Conservation (phyloP, 2,888 invertebrate species). For the Rhagonycha lutea region DNA sequence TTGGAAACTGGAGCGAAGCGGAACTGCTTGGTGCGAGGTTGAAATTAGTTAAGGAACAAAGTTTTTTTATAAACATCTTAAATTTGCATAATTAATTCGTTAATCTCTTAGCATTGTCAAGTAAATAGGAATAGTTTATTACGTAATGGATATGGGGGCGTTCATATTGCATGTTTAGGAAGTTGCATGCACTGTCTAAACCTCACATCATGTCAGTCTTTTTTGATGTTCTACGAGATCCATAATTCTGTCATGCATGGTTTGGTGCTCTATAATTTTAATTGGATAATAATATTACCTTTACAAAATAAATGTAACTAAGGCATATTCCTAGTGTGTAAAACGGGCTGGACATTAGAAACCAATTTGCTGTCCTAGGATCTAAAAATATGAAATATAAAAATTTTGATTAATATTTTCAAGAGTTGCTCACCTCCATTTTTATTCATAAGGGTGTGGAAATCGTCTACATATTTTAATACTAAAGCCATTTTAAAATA, state of each 20-base stretch:
- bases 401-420: background rate
- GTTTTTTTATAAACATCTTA: too few relatives aligned
- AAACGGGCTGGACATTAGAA: constrained; percentile 91
- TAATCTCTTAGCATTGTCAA: background rate
- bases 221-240: background rate
- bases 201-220: background rate
- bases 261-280: too few relatives aligned
- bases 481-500: constrained; percentile 75
- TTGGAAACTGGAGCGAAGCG: background rate
- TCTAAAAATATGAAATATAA: constrained; percentile 64
- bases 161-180: background rate
- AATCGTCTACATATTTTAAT: constrained; percentile 77
- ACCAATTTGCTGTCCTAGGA: constrained; percentile 87
- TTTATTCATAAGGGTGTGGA: constrained; percentile 81
- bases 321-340: constrained; percentile 90
- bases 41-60: background rate
- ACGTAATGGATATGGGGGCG: background rate
- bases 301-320: constrained; percentile 87
- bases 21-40: background rate
- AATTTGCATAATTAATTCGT: too few relatives aligned
- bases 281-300: constrained; percentile 61
- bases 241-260: too few relatives aligned
- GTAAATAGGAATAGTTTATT: background rate
- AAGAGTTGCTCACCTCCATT: constrained; percentile 73
- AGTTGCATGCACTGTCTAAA: background rate